Conservation (phyloP, 2,797 vertebrate species). For the Mionectes olivaceus region DNA sequence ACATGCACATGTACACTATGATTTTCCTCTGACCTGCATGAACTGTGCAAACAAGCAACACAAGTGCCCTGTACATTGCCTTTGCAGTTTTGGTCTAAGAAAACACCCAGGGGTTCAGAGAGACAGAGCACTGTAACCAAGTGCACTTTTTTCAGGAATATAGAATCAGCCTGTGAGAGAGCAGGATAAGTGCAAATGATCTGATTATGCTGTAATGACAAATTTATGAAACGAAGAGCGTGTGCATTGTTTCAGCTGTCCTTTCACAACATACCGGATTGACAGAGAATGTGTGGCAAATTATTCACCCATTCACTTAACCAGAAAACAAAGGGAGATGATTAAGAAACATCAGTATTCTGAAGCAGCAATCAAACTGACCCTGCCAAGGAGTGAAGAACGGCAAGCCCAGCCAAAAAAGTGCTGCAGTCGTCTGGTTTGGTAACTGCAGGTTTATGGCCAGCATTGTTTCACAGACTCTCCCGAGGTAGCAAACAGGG, state of each 20-base stretch:
- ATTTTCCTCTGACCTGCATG: background rate
- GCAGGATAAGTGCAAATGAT: background rate
- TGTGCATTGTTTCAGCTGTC: background rate
- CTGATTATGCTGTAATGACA: background rate
- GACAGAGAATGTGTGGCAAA: background rate
- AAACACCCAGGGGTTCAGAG: background rate
- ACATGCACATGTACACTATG: background rate
- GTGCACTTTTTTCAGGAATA: background rate
- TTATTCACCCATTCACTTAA: slow-evolving; percentile 39
- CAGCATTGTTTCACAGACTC: background rate
- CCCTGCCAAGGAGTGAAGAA: slow-evolving; percentile 13
- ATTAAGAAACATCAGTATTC: slow-evolving; percentile 63
- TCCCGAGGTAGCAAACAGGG: background rate
- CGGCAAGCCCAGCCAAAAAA: background rate
- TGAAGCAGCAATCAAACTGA: slow-evolving; percentile 31
- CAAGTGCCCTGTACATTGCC: background rate
- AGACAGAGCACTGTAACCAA: background rate
- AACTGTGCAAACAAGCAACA: background rate
- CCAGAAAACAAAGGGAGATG: slow-evolving; percentile 54
- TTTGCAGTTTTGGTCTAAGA: background rate
- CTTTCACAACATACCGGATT: background rate
- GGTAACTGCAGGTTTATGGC: background rate
- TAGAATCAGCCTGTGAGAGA: background rate
- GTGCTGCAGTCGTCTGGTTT: background rate
- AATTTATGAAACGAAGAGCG: background rate